These are phyloP conservation scores for Porites cylindrica DNA, from an alignment of 92 coral and sea anemone genomes.

Conservation along the genomic window DNA sequence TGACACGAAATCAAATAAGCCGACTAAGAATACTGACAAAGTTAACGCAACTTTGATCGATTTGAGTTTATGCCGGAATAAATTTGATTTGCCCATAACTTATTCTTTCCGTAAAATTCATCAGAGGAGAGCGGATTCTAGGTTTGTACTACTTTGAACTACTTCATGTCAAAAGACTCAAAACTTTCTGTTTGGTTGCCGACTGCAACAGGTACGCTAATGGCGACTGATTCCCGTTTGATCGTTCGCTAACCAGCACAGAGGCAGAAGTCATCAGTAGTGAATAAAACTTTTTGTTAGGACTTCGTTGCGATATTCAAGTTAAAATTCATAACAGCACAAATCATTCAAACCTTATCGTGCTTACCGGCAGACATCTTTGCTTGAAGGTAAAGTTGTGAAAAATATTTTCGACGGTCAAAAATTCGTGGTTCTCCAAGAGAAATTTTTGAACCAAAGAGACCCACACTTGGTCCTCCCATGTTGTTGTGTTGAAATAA, in stretches of 20 bases:
- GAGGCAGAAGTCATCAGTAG: neutral
- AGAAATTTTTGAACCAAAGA: neutral
- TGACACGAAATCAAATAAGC: too few relatives aligned
- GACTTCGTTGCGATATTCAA: neutral
- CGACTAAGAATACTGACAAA: too few relatives aligned
- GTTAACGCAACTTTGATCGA: too few relatives aligned
- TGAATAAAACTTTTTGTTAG: neutral
- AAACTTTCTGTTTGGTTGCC: too few relatives aligned
- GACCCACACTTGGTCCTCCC: neutral
- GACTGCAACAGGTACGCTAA: too few relatives aligned
- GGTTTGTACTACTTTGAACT: too few relatives aligned
- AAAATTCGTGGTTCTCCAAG: neutral
- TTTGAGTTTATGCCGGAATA: too few relatives aligned
- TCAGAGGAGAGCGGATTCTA: too few relatives aligned
- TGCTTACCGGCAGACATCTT: constrained; percentile 11
- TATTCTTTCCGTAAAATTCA: too few relatives aligned
- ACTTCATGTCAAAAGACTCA: too few relatives aligned
- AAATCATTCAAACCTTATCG: neutral
- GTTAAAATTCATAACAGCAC: neutral
- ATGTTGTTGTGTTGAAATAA: constrained; percentile 26
- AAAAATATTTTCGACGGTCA: neutral
- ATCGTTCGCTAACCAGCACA: neutral
- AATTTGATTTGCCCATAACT: too few relatives aligned
- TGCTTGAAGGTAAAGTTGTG: constrained; percentile 8
- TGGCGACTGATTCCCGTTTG: neutral